These are phyloP conservation scores for Megathymus violae DNA, from an alignment of 1,140 invertebrate species.

Conservation along the genomic window DNA sequence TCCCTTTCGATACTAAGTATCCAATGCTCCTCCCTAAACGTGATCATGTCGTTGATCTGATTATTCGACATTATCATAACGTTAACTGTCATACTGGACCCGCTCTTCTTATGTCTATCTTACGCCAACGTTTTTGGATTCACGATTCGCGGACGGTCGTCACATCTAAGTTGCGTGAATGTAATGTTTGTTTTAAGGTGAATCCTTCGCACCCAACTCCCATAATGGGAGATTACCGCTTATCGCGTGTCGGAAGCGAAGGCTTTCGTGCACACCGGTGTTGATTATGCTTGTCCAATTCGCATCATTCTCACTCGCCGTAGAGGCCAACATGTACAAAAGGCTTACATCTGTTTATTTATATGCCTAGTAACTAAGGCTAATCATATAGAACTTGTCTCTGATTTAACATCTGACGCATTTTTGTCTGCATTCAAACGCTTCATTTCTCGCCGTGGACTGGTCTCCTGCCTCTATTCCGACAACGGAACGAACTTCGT, in stretches of 20 bases:
- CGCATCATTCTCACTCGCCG: not conserved
- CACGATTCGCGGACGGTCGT: constrained; percentile 16
- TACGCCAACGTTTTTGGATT: constrained; percentile 23
- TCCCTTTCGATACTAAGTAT: not conserved
- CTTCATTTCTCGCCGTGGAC: constrained; percentile 8
- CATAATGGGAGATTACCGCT: constrained; percentile 2
- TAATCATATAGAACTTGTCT: not conserved
- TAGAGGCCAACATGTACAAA: not conserved
- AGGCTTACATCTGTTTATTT: not conserved
- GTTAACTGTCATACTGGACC: constrained; percentile 22
- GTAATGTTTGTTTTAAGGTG: constrained; percentile 7
- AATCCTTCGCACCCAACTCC: constrained; percentile 4
- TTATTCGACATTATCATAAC: constrained; percentile 14
- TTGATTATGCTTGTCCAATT: not conserved
- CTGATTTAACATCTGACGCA: not conserved
- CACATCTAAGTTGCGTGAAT: constrained; percentile 7
- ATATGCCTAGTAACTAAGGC: not conserved
- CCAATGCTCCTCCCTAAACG: not conserved
- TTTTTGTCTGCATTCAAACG: constrained; percentile 4
- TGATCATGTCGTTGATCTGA: constrained; percentile 10
- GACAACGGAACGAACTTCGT: not conserved
- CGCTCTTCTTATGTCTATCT: constrained; percentile 12
- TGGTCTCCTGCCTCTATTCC: not conserved
- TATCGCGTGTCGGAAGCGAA: not conserved
- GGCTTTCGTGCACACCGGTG: not conserved